phyloP scores from a whole-genome alignment of 2,888 invertebrate species.

The Acanthococcus lagerstroemiae region DNA sequence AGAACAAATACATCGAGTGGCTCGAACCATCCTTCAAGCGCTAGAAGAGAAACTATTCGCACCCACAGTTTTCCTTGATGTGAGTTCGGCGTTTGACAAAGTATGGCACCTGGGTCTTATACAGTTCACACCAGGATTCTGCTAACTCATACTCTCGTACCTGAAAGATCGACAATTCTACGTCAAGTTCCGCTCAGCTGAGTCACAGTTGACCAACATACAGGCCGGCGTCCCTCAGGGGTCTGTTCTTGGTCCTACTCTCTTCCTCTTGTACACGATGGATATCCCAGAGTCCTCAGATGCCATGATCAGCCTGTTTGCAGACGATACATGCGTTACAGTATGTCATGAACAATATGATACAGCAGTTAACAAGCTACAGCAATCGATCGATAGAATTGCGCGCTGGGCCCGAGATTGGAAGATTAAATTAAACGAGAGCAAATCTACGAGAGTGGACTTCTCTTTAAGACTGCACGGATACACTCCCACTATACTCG shows the following conservation, averaged over 20 bases:
- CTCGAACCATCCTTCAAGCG: not conserved
- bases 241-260: slow-evolving; percentile 8
- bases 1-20: slow-evolving; percentile 5
- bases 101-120: not conserved
- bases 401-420: not conserved
- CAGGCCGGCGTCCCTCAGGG: slow-evolving; percentile 17
- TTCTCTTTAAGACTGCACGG: too few relatives aligned
- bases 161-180: not conserved
- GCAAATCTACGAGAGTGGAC: too few relatives aligned
- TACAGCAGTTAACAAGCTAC: not conserved
- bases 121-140: not conserved
- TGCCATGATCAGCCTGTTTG: not conserved
- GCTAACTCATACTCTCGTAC: not conserved
- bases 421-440: not conserved
- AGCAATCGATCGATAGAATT: not conserved
- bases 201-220: not conserved
- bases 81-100: slow-evolving; percentile 1
- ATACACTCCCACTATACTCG: too few relatives aligned
- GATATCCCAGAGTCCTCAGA: not conserved
- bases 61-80: not conserved
- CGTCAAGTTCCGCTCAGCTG: not conserved
- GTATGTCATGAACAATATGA: not conserved
- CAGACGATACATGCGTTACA: not conserved
- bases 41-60: not conserved
- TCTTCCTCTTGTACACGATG: not conserved